Evolutionary conservation across 2,888 invertebrate species (phyloP).

Genomic region (Quadroppia sp.): DNA sequence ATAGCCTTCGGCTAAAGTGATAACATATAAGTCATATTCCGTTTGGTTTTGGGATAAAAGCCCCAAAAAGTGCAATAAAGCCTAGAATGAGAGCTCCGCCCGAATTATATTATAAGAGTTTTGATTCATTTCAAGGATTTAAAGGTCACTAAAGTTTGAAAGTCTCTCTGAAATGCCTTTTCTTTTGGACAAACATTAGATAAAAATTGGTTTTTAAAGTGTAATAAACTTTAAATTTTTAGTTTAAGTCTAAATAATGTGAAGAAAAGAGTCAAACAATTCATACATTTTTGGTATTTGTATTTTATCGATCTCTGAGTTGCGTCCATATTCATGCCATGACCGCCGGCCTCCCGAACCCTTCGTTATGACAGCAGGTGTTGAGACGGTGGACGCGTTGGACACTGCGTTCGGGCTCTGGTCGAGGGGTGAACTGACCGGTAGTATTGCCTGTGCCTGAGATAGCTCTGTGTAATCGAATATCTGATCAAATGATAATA

Average conservation of each 20-base stretch:
- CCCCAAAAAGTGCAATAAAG: slow-evolving; percentile 30
- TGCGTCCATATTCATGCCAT: slow-evolving; percentile 90
- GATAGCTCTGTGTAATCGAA: slow-evolving; percentile 90
- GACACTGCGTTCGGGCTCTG: slow-evolving; percentile 24
- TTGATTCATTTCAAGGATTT: slow-evolving; percentile 32
- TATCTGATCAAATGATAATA: slow-evolving; percentile 60
- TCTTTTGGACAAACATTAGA: neutral
- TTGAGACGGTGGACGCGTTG: slow-evolving; percentile 7
- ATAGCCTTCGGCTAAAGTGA: neutral
- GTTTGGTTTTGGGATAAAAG: neutral
- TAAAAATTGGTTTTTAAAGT: slow-evolving; percentile 7
- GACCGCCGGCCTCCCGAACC: slow-evolving; percentile 51
- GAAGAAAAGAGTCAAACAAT: slow-evolving; percentile 41
- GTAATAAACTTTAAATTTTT: slow-evolving; percentile 13
- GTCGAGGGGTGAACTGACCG: slow-evolving; percentile 45
- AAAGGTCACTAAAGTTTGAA: slow-evolving; percentile 30
- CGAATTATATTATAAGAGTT: slow-evolving; percentile 7
- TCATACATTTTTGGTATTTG: slow-evolving; percentile 98
- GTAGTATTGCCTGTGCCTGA: slow-evolving; percentile 55
- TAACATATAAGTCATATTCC: slow-evolving; percentile 8
- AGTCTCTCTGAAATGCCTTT: neutral
- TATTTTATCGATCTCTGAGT: slow-evolving; percentile 91
- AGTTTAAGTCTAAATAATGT: neutral
- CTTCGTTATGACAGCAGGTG: slow-evolving; percentile 45
- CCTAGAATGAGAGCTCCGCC: neutral